Percentiles rank a stretch among this genome's conserved stretches.
These are phyloP conservation scores for Sterna hirundo DNA, from an alignment of 2,113 vertebrate genomes.

Conservation along the genomic window DNA sequence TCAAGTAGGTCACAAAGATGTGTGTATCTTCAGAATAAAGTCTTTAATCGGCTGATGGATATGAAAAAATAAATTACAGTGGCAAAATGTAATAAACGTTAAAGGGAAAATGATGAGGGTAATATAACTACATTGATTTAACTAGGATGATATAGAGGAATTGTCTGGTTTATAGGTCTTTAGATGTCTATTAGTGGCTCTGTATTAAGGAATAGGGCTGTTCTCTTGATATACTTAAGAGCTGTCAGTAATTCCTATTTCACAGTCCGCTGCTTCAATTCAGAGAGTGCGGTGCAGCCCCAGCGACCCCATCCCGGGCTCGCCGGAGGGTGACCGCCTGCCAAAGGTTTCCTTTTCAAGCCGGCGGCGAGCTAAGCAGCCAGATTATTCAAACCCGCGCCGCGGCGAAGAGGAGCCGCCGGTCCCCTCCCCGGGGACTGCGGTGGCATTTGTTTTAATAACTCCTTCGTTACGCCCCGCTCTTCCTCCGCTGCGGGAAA, in stretches of 20 bases:
- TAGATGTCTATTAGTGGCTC: constrained; percentile 84
- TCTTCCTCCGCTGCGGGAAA: not conserved
- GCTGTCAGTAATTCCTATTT: constrained; percentile 86
- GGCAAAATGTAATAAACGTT: constrained; percentile 86
- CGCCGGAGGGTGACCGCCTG: constrained; percentile 71
- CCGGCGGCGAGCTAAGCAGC: constrained; percentile 2
- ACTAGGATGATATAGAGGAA: constrained; percentile 85
- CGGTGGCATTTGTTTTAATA: constrained; percentile 48
- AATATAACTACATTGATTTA: constrained; percentile 89
- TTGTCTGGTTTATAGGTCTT: constrained; percentile 87
- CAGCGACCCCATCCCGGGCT: constrained; percentile 73
- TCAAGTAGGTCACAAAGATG: constrained; percentile 77
- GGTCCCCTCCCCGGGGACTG: not conserved
- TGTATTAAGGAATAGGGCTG: constrained; percentile 81
- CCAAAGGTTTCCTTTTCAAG: constrained; percentile 17
- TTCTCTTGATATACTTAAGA: constrained; percentile 83
- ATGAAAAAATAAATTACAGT: constrained; percentile 84
- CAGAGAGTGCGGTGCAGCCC: constrained; percentile 69
- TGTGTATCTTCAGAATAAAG: constrained; percentile 80
- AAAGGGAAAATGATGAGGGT: constrained; percentile 87
- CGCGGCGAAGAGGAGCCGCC: not conserved
- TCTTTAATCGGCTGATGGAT: constrained; percentile 83
- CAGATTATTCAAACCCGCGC: constrained; percentile 20
- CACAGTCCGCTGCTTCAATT: constrained; percentile 81
- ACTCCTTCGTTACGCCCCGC: not conserved